These are phyloP conservation scores for Ophioninae sp. DNA, from an alignment of 2,888 invertebrate species.

Conservation along the genomic window DNA sequence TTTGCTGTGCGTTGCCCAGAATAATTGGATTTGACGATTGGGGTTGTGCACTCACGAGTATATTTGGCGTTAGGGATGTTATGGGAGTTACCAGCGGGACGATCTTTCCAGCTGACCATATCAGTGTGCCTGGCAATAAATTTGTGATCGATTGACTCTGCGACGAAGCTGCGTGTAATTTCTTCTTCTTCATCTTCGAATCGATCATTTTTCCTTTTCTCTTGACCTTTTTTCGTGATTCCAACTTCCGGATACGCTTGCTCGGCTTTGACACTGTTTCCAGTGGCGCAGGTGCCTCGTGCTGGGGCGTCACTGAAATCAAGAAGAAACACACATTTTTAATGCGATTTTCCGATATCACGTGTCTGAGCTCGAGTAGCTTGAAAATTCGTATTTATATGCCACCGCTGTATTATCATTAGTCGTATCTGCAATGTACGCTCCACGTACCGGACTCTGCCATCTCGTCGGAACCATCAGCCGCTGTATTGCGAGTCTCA, in stretches of 20 bases:
- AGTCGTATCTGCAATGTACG: conserved; percentile 5
- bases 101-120: conserved; percentile 77
- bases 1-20: conserved; percentile 75
- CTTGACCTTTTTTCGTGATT: conserved; percentile 70
- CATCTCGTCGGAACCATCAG: conserved; percentile 34
- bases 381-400: background rate
- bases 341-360: background rate
- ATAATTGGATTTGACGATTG: conserved; percentile 75
- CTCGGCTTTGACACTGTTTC: conserved; percentile 61
- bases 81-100: conserved; percentile 78
- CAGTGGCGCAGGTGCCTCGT: conserved; percentile 37
- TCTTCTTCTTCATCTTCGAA: conserved; percentile 59
- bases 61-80: conserved; percentile 74
- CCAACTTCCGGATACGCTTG: conserved; percentile 64
- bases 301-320: conserved; percentile 10
- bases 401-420: background rate
- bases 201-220: conserved; percentile 68
- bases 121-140: conserved; percentile 75
- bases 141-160: conserved; percentile 67
- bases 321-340: background rate
- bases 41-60: conserved; percentile 77
- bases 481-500: conserved; percentile 33
- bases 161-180: conserved; percentile 62
- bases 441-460: conserved; percentile 11
- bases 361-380: background rate